Base-by-base conservation (phyloP, 2,888 invertebrate species). In the Netelia melanura region DNA sequence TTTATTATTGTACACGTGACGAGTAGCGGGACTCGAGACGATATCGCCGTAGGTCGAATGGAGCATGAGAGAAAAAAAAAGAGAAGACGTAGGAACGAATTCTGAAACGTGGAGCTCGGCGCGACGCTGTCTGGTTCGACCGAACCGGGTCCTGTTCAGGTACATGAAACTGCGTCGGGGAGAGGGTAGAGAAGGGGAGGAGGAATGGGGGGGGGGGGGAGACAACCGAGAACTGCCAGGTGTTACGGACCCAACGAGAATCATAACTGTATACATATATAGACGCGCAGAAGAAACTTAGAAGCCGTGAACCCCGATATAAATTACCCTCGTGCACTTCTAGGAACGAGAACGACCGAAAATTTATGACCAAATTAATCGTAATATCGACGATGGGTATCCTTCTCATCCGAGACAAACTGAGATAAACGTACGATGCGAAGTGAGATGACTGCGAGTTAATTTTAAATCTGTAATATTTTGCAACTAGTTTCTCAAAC, bases 361-460 rank as follows among this genome's bases (percentile, higher is more conserved):
- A 93, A 93, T 93, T 93, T 93, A 93, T 90, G 92, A 91, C 90
- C 90, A 89, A 92, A 93, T 93, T 93, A 93, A 93, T 93, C 90
- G 93, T 91, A 90, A 89, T 90, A 92, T 93, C 91, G 92, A 91
- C 91, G 92, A 91, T 90, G 89, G 89, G 54, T 65, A 43, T 44
- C n/a, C 38, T 68, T 79, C 71, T 21, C 76, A 62, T 44, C 62
- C 77, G 30, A 11, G 65, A 17, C 58, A 44, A 56, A 56, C 38
- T 44, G 23, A 64, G 58, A 76, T 61, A 62, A 61, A 30, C 11
- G 30, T 48, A 30, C 38, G 62, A 75, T 25, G 44, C 62, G 25
- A 75, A 52, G 14, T 10, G 11, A 48, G 48, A 48, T 14, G 11
- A 48, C 14, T 48, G 0, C 48, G 14, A 48, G 48, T 48, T 48